phyloP scores from a whole-genome alignment of 2,797 vertebrate species.

The Pangasius mekongensis region DNA sequence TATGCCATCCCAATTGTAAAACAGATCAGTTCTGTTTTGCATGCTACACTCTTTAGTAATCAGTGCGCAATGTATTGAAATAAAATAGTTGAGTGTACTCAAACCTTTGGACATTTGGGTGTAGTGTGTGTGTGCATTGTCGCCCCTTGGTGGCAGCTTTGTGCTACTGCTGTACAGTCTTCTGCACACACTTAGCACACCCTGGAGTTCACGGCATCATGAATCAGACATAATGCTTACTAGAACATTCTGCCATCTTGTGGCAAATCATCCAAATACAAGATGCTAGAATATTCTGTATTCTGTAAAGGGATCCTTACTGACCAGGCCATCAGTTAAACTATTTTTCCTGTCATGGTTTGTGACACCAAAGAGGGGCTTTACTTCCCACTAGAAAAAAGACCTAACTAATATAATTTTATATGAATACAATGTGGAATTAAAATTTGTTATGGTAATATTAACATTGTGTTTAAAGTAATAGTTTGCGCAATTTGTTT shows the following conservation, averaged over 20 bases:
- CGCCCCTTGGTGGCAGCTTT: constrained; percentile 63
- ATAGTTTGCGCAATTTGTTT: not conserved
- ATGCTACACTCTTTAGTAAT: not conserved
- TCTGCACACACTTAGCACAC: not conserved
- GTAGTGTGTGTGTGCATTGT: not conserved
- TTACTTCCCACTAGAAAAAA: constrained; percentile 44
- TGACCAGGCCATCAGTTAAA: not conserved
- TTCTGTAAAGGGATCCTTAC: not conserved
- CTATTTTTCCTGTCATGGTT: not conserved
- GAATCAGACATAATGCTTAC: not conserved
- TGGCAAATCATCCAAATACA: constrained; percentile 18
- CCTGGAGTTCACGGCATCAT: constrained; percentile 28
- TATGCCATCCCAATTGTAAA: not conserved
- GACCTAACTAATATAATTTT: not conserved
- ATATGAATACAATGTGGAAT: not conserved
- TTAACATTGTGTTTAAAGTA: not conserved
- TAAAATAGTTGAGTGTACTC: not conserved
- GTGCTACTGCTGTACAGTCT: not conserved
- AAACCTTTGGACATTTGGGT: not conserved
- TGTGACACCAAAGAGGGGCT: constrained; percentile 7
- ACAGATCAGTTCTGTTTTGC: not conserved
- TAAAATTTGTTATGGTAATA: too few relatives aligned
- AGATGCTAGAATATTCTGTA: not conserved
- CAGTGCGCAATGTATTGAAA: not conserved
- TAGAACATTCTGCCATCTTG: constrained; percentile 41